Evolutionary conservation across 2,113 vertebrate genomes (phyloP).

Genomic region (Clupea harengus): DNA sequence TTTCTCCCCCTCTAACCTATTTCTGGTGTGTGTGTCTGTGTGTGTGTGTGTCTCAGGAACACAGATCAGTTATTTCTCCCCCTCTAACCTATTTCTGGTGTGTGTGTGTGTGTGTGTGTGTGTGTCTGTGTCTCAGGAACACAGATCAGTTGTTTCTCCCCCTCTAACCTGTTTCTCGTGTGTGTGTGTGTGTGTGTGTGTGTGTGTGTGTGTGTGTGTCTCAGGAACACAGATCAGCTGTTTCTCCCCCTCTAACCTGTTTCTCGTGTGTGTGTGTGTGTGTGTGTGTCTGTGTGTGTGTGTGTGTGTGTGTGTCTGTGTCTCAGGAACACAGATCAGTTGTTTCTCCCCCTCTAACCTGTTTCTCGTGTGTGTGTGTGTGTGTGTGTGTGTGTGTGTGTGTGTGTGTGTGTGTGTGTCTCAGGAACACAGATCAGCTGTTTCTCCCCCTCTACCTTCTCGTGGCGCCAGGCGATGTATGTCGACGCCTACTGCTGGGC

Average conservation of each 20-base stretch:
- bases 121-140: conserved; percentile 72
- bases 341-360: too few relatives aligned
- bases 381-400: conserved; percentile 54
- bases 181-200: not conserved
- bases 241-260: too few relatives aligned
- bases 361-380: not conserved
- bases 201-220: conserved; percentile 45
- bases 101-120: not conserved
- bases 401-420: conserved; percentile 53
- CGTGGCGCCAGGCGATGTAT: conserved; percentile 84
- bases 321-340: too few relatives aligned
- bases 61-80: conserved; percentile 74
- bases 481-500: conserved; percentile 88
- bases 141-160: conserved; percentile 74
- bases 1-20: too few relatives aligned
- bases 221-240: conserved; percentile 86
- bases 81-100: too few relatives aligned
- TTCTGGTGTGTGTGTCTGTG: not conserved
- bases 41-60: conserved; percentile 72
- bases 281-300: too few relatives aligned
- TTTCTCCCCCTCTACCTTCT: conserved; percentile 83
- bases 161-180: too few relatives aligned
- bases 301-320: not conserved
- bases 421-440: conserved; percentile 85
- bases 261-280: too few relatives aligned